A percentile compares a stretch with the other conserved stretches of the same genome.
Evolutionary conservation across 2,888 invertebrate species (phyloP).

Genomic region (Spicauda simplicius): DNA sequence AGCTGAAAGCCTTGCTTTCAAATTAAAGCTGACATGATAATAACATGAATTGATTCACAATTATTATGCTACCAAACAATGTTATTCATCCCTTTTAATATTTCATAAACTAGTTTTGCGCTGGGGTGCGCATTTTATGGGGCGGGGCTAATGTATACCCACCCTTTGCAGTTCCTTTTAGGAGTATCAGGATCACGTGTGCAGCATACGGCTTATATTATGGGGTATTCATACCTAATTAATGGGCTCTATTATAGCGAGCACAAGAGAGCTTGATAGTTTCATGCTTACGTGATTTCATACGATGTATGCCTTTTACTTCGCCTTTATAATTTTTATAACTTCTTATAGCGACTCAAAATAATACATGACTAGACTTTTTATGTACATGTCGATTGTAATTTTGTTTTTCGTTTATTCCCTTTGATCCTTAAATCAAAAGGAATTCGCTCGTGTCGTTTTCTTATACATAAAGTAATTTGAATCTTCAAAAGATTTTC

Average conservation of each 20-base stretch:
- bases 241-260: conserved; percentile 59
- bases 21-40: conserved; percentile 80
- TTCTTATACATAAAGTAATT: too few species aligned
- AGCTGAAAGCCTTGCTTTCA: conserved; percentile 56
- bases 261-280: conserved; percentile 60
- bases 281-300: conserved; percentile 29
- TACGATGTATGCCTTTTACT: not conserved
- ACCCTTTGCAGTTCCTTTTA: conserved; percentile 58
- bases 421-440: too few species aligned
- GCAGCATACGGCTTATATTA: conserved; percentile 78
- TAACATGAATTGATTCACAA: conserved; percentile 77
- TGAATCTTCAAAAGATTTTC: too few species aligned
- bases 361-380: too few species aligned
- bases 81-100: conserved; percentile 69
- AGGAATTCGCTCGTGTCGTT: too few species aligned
- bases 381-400: too few species aligned
- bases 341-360: not conserved
- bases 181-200: conserved; percentile 67
- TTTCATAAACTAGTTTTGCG: conserved; percentile 72
- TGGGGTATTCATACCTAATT: conserved; percentile 82
- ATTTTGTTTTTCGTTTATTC: too few species aligned
- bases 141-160: conserved; percentile 68
- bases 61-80: conserved; percentile 66
- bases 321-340: not conserved
- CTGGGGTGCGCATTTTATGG: conserved; percentile 52